phyloP scores from a whole-genome alignment of 2,113 vertebrate genomes.

The Muntiacus reevesi region DNA sequence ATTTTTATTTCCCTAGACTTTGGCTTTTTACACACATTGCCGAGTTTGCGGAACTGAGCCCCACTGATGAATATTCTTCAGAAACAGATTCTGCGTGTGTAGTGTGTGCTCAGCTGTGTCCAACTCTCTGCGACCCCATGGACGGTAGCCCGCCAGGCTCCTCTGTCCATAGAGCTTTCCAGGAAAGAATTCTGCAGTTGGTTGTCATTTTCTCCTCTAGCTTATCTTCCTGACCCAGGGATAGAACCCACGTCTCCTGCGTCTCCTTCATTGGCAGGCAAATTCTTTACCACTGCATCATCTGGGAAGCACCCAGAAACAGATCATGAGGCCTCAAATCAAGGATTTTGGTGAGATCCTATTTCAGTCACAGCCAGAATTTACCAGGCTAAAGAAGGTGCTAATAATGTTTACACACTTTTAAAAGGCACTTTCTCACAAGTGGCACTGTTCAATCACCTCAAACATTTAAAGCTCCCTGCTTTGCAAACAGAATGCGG shows the following conservation, averaged over 20 bases:
- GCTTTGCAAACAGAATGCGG: neutral
- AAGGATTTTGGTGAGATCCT: neutral
- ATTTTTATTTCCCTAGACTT: neutral
- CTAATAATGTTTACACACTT: slow-evolving; percentile 37
- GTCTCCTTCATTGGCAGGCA: neutral
- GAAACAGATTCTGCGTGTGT: neutral
- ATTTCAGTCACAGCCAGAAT: neutral
- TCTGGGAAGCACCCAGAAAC: neutral
- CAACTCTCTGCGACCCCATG: neutral
- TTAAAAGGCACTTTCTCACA: slow-evolving; percentile 35
- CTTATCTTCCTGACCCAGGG: neutral
- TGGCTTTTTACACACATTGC: neutral
- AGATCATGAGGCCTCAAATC: neutral
- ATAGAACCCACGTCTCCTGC: neutral
- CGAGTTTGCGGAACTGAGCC: neutral
- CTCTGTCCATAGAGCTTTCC: neutral
- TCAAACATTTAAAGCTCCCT: slow-evolving; percentile 29
- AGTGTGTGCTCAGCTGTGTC: neutral
- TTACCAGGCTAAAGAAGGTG: neutral
- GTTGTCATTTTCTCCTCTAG: neutral
- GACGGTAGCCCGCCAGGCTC: neutral
- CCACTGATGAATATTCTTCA: neutral
- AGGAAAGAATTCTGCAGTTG: neutral
- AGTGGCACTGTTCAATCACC: slow-evolving; percentile 17
- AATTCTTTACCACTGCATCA: neutral